Base-by-base conservation (phyloP, 2,113 vertebrate genomes). In the Leucopsar rothschildi region DNA sequence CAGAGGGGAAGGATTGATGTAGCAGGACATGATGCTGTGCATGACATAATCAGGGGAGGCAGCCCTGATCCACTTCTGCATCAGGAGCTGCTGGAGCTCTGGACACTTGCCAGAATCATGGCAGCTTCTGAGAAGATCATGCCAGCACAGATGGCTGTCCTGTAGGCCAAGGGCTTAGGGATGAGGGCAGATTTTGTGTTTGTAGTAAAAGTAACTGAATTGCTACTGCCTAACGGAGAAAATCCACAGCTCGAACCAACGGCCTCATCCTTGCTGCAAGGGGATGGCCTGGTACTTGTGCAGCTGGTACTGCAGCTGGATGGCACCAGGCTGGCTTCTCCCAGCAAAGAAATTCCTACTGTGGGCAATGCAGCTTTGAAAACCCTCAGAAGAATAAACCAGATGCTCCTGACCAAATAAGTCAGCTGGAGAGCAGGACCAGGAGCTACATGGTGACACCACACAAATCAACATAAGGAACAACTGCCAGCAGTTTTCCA, bases 211-310 rank as follows among this genome's bases (percentile, higher is more conserved):
- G 93, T 69, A 93, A 90, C 35, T 52, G 40, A 94, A 69, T n/a
- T 92, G 93, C 52, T 63, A 20, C 45, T 73, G 68, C 76, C 37
- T 49, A 28, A 72, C 0, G 1, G 23, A n/a, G 40, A 80, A 80
- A 93, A 81, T 5, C 78, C 53, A 22, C 84, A 50, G 22, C 42
- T 71, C 0, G 6, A 73, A 57, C 55, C 66, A 44, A 66, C 0
- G 1, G 49, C 4, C 3, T 7, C 47, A 9, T 0, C 15, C 8
- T 1, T 7, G 2, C 73, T 22, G n/a, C 0, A 0, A 63, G 39
- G 52, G 45, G 22, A 16, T 10, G 15, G 49, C 12, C 23, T 5
- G 20, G 76, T 12, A 16, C 53, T 55, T 0, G 24, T 0, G 2
- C 80, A 40, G 33, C 81, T 39, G 29, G 39, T 40, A 21, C 37